Conservation (phyloP, 2,113 vertebrate species). For the Pygathrix nemaeus region DNA sequence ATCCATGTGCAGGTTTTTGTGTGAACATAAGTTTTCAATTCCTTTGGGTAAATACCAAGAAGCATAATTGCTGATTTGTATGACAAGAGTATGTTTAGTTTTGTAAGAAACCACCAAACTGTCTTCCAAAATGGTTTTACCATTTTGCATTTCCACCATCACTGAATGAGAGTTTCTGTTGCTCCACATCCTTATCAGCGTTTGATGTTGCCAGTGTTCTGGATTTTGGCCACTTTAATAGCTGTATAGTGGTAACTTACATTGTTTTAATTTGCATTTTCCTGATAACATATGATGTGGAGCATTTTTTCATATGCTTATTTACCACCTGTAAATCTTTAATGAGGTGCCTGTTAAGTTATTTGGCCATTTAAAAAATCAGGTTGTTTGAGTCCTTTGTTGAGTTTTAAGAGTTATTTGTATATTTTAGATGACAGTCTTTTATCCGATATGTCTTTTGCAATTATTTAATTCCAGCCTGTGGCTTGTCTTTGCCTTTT, state of each 20-base stretch:
- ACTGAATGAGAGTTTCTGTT: not conserved
- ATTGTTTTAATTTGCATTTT: conserved; percentile 4
- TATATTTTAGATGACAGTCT: not conserved
- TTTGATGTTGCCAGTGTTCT: not conserved
- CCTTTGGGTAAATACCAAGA: not conserved
- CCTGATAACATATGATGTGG: not conserved
- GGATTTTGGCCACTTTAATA: not conserved
- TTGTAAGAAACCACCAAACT: not conserved
- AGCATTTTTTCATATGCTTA: not conserved
- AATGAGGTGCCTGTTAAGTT: not conserved
- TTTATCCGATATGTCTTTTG: not conserved
- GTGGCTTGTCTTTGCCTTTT: not conserved
- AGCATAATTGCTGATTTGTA: not conserved
- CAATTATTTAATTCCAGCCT: not conserved
- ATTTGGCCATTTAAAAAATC: not conserved
- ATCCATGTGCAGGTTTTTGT: not conserved
- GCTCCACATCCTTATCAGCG: not conserved
- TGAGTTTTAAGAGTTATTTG: not conserved
- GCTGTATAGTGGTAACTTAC: not conserved
- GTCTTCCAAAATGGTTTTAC: not conserved
- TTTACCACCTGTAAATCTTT: not conserved
- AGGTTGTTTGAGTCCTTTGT: not conserved
- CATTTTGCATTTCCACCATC: not conserved
- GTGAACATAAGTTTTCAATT: not conserved
- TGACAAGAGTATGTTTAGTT: not conserved